Conservation (phyloP, 2,797 vertebrate species). For the Pangasius larnaudii region DNA sequence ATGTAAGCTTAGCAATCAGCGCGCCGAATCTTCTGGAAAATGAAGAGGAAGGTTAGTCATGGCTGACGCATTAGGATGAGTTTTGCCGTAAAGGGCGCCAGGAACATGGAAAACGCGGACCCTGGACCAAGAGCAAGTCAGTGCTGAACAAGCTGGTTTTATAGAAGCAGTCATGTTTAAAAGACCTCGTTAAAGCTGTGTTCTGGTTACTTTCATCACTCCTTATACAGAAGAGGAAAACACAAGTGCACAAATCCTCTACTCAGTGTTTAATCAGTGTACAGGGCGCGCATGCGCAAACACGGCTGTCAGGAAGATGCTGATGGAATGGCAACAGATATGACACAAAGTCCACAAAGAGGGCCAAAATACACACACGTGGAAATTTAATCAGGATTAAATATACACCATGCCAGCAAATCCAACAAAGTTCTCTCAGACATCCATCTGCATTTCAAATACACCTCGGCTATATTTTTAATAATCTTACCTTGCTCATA, state of each 20-base stretch:
- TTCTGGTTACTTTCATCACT: not conserved
- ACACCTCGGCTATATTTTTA: not conserved
- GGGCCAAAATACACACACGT: not conserved
- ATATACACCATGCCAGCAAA: not conserved
- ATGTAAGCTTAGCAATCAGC: conserved; percentile 22
- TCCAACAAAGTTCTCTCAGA: not conserved
- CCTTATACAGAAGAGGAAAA: not conserved
- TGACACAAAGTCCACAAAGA: not conserved
- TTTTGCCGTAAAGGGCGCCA: not conserved
- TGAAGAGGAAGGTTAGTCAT: not conserved
- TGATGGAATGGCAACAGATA: not conserved
- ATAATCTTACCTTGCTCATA: conserved; percentile 75
- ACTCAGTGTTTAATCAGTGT: not conserved
- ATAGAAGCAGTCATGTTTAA: not conserved
- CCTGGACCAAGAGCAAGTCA: not conserved
- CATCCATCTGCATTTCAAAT: not conserved
- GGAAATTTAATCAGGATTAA: not conserved
- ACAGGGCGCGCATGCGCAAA: not conserved
- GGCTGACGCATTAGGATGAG: conserved; percentile 15
- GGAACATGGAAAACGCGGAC: conserved; percentile 44
- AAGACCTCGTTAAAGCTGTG: not conserved
- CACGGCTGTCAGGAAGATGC: conserved; percentile 20
- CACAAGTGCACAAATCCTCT: not conserved
- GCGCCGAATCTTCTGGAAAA: conserved; percentile 9
- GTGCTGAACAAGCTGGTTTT: not conserved